Conservation (phyloP, 2,888 invertebrate genomes). For the Chorisops tibialis region DNA sequence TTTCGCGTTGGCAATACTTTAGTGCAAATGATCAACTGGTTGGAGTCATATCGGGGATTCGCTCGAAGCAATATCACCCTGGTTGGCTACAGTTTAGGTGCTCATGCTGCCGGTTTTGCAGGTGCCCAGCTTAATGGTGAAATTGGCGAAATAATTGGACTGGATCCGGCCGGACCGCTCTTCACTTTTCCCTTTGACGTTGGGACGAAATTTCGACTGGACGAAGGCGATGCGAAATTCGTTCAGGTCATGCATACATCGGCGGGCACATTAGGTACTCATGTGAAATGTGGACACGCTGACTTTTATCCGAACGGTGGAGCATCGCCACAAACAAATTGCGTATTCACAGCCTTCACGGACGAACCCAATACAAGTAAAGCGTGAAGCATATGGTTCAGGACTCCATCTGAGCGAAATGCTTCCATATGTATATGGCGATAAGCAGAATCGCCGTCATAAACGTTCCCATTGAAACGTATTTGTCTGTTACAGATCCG, state of each 20-base stretch:
- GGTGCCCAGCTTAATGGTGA: constrained; percentile 44
- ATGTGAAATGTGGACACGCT: constrained; percentile 47
- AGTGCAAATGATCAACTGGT: constrained; percentile 44
- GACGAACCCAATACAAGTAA: constrained; percentile 45
- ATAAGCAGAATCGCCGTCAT: background rate
- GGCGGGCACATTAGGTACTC: constrained; percentile 46
- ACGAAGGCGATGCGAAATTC: constrained; percentile 45
- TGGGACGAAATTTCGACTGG: constrained; percentile 43
- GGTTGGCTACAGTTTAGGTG: constrained; percentile 49
- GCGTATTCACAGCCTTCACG: constrained; percentile 38
- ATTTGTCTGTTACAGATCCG: constrained; percentile 41
- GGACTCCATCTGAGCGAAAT: background rate
- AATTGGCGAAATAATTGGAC: constrained; percentile 49
- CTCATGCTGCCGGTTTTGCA: constrained; percentile 49
- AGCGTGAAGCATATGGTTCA: constrained; percentile 20
- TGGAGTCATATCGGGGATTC: constrained; percentile 42
- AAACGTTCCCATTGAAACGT: background rate
- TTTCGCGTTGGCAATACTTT: constrained; percentile 50
- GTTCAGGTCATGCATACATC: constrained; percentile 50
- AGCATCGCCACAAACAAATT: constrained; percentile 46
- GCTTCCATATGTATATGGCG: too few relatives aligned
- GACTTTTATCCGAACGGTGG: constrained; percentile 52
- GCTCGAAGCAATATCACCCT: constrained; percentile 45
- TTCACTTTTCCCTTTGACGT: constrained; percentile 48
- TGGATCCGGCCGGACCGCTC: constrained; percentile 51